These are phyloP conservation scores for Naja naja DNA, from an alignment of 2,113 vertebrate species.

Conservation along the genomic window DNA sequence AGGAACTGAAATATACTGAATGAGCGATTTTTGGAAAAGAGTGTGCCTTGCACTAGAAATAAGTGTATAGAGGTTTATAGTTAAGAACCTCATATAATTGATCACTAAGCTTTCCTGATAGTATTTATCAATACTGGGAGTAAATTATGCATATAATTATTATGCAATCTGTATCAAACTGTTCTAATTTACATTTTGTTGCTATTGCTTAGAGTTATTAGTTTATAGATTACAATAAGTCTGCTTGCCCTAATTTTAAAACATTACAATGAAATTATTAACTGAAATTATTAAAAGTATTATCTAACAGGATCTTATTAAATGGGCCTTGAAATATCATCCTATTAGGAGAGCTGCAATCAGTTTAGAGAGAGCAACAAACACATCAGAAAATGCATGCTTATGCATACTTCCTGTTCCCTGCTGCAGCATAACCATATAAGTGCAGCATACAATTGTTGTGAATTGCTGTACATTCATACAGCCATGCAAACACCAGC, in stretches of 20 bases:
- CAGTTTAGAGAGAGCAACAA: neutral
- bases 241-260: neutral
- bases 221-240: slow-evolving; percentile 39
- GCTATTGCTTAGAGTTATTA: slow-evolving; percentile 19
- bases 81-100: neutral
- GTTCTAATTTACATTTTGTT: neutral
- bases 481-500: neutral
- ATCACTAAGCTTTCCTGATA: neutral
- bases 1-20: neutral
- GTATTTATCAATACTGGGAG: neutral
- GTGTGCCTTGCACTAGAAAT: neutral
- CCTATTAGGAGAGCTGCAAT: neutral
- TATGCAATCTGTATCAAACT: neutral
- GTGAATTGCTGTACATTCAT: neutral
- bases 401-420: neutral
- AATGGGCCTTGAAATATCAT: neutral
- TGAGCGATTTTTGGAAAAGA: neutral
- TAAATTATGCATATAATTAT: neutral
- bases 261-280: neutral
- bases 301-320: neutral
- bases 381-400: neutral
- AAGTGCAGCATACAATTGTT: neutral
- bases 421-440: neutral
- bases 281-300: neutral
- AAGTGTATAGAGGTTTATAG: neutral